These are phyloP conservation scores for Tyto alba DNA, from an alignment of 2,113 vertebrate species.

Conservation along the genomic window DNA sequence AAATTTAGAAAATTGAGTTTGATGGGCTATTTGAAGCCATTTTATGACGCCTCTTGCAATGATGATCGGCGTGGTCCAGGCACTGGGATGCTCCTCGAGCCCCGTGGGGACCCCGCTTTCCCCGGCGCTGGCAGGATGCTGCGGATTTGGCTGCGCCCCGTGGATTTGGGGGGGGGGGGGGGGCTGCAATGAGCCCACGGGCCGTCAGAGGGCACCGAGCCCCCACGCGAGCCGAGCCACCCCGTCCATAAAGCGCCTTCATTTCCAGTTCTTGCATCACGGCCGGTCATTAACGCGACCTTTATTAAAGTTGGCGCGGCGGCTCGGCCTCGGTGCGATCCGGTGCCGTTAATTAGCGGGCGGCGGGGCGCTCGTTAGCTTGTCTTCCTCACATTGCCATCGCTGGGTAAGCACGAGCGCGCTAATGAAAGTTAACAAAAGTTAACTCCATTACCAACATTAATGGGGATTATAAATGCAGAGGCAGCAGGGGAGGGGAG, in stretches of 20 bases:
- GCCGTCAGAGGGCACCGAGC: background rate
- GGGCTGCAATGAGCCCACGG: background rate
- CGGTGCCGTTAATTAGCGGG: background rate
- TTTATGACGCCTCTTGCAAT: background rate
- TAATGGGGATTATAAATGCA: accelerated
- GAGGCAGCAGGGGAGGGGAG: background rate
- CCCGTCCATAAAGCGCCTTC: background rate
- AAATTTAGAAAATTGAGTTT: background rate
- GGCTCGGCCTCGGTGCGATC: background rate
- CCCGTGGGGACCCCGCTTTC: background rate
- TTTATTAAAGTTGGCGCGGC: background rate
- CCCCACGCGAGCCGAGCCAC: background rate
- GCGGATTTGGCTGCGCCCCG: accelerated
- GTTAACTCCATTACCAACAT: background rate
- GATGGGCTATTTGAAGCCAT: background rate
- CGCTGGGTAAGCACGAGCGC: background rate
- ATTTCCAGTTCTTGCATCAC: background rate
- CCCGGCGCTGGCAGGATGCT: background rate
- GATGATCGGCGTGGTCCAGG: background rate
- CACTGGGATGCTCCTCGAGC: background rate
- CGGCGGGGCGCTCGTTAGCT: background rate
- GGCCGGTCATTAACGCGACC: background rate
- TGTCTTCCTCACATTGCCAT: background rate
- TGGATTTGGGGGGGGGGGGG: no score
- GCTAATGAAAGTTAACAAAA: accelerated